Evolutionary conservation across 1,140 invertebrate species (phyloP).

Genomic region (Trichonephila clavipes): DNA sequence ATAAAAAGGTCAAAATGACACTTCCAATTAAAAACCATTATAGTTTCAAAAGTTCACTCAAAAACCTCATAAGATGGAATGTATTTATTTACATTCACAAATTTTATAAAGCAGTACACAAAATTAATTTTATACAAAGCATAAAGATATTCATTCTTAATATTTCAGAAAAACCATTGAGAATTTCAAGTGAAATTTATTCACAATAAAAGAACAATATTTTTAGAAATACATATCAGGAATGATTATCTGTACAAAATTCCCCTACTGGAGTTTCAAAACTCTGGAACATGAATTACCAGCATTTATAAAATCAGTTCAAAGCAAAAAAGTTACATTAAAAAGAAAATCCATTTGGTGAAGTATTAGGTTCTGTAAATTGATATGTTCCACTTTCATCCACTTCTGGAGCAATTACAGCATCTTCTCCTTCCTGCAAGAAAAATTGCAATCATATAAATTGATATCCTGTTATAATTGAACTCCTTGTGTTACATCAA

Average conservation of each 20-base stretch:
- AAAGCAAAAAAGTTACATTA: background rate
- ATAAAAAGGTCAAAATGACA: too few species aligned
- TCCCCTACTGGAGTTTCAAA: background rate
- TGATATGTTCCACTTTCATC: conserved; percentile 78
- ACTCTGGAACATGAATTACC: background rate
- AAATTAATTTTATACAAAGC: too few species aligned
- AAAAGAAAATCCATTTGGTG: conserved; percentile 57
- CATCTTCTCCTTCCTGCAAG: conserved; percentile 88
- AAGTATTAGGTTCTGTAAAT: conserved; percentile 80
- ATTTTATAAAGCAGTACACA: too few species aligned
- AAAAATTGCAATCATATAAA: too few species aligned
- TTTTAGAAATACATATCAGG: background rate
- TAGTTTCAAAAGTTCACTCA: too few species aligned
- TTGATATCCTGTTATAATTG: too few species aligned
- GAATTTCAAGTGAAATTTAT: background rate
- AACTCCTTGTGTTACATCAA: too few species aligned
- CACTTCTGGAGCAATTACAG: conserved; percentile 86
- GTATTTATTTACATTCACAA: too few species aligned
- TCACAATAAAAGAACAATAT: conserved; percentile 34
- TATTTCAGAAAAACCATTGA: background rate
- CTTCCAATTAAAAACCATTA: too few species aligned
- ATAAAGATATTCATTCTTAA: too few species aligned
- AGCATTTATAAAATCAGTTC: background rate
- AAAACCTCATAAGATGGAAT: too few species aligned
- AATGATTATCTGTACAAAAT: conserved; percentile 41